phyloP scores from a whole-genome alignment of 1,140 invertebrate genomes.

The Pogonomyrmex barbatus region DNA sequence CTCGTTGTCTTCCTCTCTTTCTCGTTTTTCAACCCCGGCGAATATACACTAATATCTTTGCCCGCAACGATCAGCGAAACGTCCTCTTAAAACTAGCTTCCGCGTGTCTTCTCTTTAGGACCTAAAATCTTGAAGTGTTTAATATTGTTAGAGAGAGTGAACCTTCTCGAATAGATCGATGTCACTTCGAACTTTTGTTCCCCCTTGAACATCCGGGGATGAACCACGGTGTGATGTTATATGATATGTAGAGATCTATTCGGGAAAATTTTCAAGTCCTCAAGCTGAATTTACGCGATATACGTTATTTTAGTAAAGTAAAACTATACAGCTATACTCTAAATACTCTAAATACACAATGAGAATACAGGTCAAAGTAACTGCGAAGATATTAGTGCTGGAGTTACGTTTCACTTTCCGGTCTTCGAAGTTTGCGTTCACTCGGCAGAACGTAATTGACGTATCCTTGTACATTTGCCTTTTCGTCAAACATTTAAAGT shows the following conservation, averaged over 20 bases:
- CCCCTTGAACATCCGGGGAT: neutral
- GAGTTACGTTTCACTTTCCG: constrained; percentile 48
- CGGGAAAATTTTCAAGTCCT: neutral
- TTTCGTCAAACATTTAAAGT: constrained; percentile 10
- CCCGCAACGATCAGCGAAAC: constrained; percentile 14
- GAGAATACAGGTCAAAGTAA: constrained; percentile 33
- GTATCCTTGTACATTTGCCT: neutral
- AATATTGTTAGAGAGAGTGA: neutral
- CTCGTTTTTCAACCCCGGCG: constrained; percentile 18
- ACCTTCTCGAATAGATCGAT: neutral
- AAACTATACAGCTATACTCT: neutral
- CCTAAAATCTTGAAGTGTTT: neutral
- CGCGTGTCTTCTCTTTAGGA: constrained; percentile 8
- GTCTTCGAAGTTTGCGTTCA: constrained; percentile 36
- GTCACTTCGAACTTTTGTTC: neutral
- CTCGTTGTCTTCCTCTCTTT: neutral
- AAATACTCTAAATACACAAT: constrained; percentile 6
- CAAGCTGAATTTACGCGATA: neutral
- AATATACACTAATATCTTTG: constrained; percentile 10
- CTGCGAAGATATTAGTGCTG: constrained; percentile 21
- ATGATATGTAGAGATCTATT: neutral
- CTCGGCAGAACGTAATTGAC: constrained; percentile 14
- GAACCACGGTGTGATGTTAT: neutral
- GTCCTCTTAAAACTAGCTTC: constrained; percentile 17
- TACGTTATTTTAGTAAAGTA: neutral